Percentiles rank a stretch among this genome's conserved stretches.
Conservation (phyloP, 2,797 vertebrate genomes). For the Acestrorhynchus altus region DNA sequence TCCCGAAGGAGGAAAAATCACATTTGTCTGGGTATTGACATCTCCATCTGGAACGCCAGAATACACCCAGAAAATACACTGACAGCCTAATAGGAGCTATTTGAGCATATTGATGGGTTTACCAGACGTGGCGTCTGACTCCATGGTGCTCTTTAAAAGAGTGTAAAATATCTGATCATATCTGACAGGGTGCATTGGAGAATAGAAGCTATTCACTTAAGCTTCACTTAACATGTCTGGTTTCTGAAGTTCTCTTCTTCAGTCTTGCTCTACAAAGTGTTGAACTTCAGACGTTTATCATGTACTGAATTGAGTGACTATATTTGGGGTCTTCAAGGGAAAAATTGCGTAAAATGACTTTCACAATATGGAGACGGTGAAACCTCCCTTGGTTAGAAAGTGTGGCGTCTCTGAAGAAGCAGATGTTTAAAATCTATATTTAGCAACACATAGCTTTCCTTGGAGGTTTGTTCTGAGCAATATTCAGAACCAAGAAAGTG, state of each 20-base stretch:
- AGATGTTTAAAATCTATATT: slow-evolving; percentile 13
- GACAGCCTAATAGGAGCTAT: not conserved
- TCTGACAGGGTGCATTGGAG: not conserved
- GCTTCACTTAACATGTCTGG: not conserved
- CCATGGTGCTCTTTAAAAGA: not conserved
- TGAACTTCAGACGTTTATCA: too few relatives aligned
- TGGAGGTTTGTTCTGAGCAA: not conserved
- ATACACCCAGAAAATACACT: not conserved
- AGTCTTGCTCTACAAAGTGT: not conserved
- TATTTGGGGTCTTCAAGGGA: not conserved
- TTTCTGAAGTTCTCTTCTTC: not conserved
- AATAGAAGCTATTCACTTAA: not conserved
- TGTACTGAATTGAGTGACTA: too few relatives aligned
- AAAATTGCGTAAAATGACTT: not conserved
- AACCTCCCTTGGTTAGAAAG: not conserved
- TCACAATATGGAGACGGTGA: not conserved
- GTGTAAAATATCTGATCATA: not conserved
- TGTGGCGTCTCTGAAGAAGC: not conserved
- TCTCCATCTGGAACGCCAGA: slow-evolving; percentile 10
- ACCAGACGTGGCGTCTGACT: not conserved
- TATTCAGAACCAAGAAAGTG: not conserved
- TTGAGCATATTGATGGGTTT: not conserved
- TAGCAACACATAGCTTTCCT: not conserved
- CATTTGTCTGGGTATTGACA: slow-evolving; percentile 21
- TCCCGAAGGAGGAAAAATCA: not conserved